Evolutionary conservation across 2,113 vertebrate genomes (phyloP).

Genomic region (Coptodon bakossiorum): DNA sequence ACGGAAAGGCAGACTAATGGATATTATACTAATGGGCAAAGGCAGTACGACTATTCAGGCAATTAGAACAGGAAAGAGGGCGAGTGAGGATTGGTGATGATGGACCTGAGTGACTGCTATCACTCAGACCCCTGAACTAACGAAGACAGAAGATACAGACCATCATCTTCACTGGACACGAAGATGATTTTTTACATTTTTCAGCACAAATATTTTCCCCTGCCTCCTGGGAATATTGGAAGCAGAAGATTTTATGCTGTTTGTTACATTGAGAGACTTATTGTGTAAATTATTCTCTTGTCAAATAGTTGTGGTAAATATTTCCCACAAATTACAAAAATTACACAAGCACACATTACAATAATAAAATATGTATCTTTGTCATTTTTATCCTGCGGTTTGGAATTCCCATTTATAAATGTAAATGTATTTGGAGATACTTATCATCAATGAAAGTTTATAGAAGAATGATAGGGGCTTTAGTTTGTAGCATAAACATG

Average conservation of each 20-base stretch:
- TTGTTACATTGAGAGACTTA: accelerated
- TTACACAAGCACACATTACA: accelerated
- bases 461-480: accelerated
- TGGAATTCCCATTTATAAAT: neutral
- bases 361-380: neutral
- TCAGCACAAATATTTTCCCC: neutral
- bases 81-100: slow-evolving; percentile 42
- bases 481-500: accelerated
- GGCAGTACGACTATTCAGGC: slow-evolving; percentile 58
- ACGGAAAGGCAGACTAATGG: slow-evolving; percentile 51
- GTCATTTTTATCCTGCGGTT: neutral
- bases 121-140: slow-evolving; percentile 37
- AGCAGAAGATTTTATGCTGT: neutral
- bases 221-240: neutral
- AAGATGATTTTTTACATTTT: neutral
- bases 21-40: slow-evolving; percentile 65
- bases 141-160: neutral
- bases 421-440: neutral
- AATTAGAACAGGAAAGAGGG: slow-evolving; percentile 72
- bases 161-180: neutral
- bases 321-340: neutral
- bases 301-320: neutral
- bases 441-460: accelerated
- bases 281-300: neutral
- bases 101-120: slow-evolving; percentile 32